Conservation (phyloP, 2,888 invertebrate genomes). For the Leucoptera coffeella region DNA sequence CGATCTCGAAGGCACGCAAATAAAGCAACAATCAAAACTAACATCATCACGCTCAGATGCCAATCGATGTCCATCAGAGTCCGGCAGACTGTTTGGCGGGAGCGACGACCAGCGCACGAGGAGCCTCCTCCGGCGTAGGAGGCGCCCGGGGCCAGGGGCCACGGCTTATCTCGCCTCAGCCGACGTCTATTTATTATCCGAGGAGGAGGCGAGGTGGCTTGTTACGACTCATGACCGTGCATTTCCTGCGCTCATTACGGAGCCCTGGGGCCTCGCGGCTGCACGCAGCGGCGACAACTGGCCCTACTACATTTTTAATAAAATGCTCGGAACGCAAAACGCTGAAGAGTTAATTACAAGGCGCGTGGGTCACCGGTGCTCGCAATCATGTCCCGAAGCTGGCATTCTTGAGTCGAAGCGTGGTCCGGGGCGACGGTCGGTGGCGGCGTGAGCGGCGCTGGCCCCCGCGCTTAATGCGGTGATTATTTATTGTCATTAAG, state of each 20-base stretch:
- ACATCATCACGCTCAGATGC: slow-evolving; percentile 5
- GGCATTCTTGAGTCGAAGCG: too few relatives aligned
- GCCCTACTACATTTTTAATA: too few relatives aligned
- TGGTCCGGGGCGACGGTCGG: slow-evolving; percentile 4
- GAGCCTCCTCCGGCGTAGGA: slow-evolving; percentile 1
- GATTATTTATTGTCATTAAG: slow-evolving; percentile 41
- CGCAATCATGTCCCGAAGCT: too few relatives aligned
- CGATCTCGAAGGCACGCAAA: too few relatives aligned
- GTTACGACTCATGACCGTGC: slow-evolving; percentile 40
- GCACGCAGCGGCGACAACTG: background rate
- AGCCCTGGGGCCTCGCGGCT: slow-evolving; percentile 12
- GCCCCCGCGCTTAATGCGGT: slow-evolving; percentile 22
- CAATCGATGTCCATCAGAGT: slow-evolving; percentile 4
- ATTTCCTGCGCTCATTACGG: slow-evolving; percentile 23
- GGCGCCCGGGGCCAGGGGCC: too few relatives aligned
- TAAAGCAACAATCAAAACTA: slow-evolving; percentile 4
- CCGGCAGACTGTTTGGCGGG: slow-evolving; percentile 8
- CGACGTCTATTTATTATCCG: too few relatives aligned
- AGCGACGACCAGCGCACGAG: background rate
- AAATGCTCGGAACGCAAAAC: too few relatives aligned
- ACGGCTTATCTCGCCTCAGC: background rate
- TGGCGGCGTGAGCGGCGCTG: slow-evolving; percentile 9
- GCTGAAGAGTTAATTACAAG: too few relatives aligned
- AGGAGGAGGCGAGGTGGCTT: slow-evolving; percentile 19
- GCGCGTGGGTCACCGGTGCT: too few relatives aligned